These are phyloP conservation scores for Drosophila acutilabella DNA, from an alignment of 2,888 invertebrate genomes.

Conservation along the genomic window DNA sequence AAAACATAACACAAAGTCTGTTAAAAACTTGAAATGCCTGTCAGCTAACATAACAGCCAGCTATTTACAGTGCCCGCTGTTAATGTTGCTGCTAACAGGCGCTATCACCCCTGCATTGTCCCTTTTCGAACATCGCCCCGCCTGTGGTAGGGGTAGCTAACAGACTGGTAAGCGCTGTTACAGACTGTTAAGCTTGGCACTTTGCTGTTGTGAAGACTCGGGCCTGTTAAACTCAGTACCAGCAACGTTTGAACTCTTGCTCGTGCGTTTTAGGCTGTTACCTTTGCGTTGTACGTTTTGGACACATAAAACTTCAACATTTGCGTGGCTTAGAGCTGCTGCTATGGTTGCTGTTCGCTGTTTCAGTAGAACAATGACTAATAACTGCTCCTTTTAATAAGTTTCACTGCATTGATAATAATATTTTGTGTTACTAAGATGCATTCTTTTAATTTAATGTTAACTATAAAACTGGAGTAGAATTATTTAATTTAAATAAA, in stretches of 20 bases:
- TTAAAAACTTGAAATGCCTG: neutral
- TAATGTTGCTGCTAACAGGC: constrained; percentile 38
- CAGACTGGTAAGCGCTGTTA: constrained; percentile 39
- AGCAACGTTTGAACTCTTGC: too few relatives aligned
- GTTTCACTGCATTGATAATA: too few relatives aligned
- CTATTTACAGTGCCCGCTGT: constrained; percentile 7
- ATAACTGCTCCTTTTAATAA: too few relatives aligned
- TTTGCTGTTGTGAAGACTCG: neutral
- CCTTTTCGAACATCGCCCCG: constrained; percentile 66
- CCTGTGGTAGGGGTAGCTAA: constrained; percentile 38
- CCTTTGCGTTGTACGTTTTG: too few relatives aligned
- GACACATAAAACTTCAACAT: too few relatives aligned
- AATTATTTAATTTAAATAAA: too few relatives aligned
- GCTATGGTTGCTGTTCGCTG: constrained; percentile 3
- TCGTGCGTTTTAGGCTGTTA: neutral
- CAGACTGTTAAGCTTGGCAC: neutral
- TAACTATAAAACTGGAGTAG: too few relatives aligned
- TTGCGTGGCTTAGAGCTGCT: too few relatives aligned
- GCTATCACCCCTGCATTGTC: constrained; percentile 42
- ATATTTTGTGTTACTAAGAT: too few relatives aligned
- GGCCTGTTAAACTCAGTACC: neutral
- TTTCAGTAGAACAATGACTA: constrained; percentile 35
- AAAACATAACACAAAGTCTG: neutral
- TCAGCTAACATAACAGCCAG: constrained; percentile 18
- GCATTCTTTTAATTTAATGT: too few relatives aligned